These are phyloP conservation scores for Paratilapia polleni DNA, from an alignment of 2,113 vertebrate genomes.

Conservation along the genomic window DNA sequence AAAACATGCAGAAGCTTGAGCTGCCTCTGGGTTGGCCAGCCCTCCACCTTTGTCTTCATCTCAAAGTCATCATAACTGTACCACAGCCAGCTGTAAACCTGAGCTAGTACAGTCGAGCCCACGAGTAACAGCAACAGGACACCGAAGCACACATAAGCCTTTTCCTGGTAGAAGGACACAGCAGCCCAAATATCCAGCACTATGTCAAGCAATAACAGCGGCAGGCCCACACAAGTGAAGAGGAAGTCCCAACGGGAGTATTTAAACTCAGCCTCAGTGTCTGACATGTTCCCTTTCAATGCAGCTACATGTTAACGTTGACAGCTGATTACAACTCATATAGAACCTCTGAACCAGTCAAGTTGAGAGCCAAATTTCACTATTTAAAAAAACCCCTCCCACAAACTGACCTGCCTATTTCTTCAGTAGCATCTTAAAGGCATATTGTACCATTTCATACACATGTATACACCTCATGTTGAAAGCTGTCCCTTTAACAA, in stretches of 20 bases:
- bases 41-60: neutral
- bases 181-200: neutral
- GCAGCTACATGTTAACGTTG: neutral
- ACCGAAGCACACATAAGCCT: neutral
- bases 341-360: neutral
- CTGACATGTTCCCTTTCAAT: neutral
- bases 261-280: rapidly evolving
- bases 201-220: neutral
- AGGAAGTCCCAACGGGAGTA: neutral
- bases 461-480: rapidly evolving
- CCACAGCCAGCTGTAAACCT: slow-evolving; percentile 4
- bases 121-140: neutral
- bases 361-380: neutral
- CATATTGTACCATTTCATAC: neutral
- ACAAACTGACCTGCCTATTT: neutral
- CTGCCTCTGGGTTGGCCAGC: neutral
- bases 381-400: neutral
- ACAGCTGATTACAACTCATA: neutral
- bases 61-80: neutral
- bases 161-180: neutral
- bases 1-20: neutral
- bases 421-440: neutral
- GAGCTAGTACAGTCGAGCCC: neutral
- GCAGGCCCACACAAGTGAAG: neutral
- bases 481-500: neutral